A percentile compares a stretch with the other conserved stretches of the same genome.
Conservation (phyloP, 2,888 invertebrate species). For the Periphyllus acericola region DNA sequence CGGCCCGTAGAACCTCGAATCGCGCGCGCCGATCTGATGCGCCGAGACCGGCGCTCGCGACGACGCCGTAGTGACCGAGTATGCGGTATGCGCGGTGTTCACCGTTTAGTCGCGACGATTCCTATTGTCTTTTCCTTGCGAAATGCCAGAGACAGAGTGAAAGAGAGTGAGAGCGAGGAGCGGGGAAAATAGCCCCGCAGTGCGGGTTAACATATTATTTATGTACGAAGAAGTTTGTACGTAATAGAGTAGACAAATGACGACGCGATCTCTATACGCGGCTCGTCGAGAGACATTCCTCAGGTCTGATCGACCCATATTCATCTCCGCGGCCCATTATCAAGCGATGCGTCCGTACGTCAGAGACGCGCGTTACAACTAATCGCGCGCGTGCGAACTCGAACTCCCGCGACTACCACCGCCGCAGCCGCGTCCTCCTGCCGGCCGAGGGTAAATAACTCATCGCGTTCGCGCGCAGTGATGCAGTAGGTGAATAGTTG, state of each 20-base stretch:
- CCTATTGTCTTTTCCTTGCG: background rate
- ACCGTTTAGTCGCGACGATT: background rate
- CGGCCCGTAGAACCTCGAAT: background rate
- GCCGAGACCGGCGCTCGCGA: conserved; percentile 12
- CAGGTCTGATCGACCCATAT: background rate
- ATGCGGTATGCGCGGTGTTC: conserved; percentile 3
- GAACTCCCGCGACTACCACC: background rate
- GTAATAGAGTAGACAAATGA: conserved; percentile 36
- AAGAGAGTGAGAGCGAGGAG: too few relatives aligned
- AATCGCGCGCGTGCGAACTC: background rate
- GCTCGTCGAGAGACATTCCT: background rate
- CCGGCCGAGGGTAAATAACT: too few relatives aligned
- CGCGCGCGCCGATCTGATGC: background rate
- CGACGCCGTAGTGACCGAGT: background rate
- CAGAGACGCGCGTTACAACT: background rate
- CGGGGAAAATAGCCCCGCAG: too few relatives aligned
- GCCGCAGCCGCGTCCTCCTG: background rate
- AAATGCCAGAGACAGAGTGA: too few relatives aligned
- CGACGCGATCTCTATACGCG: background rate
- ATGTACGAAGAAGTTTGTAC: background rate
- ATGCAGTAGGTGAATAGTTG: too few relatives aligned
- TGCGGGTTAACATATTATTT: background rate
- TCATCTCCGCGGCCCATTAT: background rate
- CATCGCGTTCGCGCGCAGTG: too few relatives aligned
- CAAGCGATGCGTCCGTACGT: background rate